Percentiles rank a stretch among this genome's conserved stretches.
phyloP scores from a whole-genome alignment of 2,797 vertebrate genomes.

The Danio choprae region DNA sequence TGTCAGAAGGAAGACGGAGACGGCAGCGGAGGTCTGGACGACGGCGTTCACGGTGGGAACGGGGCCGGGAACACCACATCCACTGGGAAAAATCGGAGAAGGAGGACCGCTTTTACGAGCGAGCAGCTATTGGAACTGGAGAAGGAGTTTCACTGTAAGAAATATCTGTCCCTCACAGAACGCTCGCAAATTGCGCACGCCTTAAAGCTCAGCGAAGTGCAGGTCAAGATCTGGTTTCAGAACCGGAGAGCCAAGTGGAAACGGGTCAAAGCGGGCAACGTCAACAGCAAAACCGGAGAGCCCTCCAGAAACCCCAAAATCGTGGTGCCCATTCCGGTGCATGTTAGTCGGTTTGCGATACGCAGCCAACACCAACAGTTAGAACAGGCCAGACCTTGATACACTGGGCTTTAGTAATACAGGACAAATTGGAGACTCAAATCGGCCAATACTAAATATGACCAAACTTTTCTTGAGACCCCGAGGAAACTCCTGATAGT shows the following conservation, averaged over 20 bases:
- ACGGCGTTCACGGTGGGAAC: conserved; percentile 72
- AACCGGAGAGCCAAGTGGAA: conserved; percentile 98
- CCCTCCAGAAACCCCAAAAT: conserved; percentile 97
- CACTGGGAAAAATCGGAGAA: conserved; percentile 90
- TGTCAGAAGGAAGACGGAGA: conserved; percentile 87
- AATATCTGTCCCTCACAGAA: conserved; percentile 97
- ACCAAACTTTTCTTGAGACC: conserved; percentile 29
- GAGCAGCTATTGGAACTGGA: conserved; percentile 98
- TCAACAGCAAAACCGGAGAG: conserved; percentile 97
- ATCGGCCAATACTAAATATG: conserved; percentile 23
- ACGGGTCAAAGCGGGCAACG: conserved; percentile 96
- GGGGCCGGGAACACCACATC: conserved; percentile 76
- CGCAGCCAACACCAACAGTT: conserved; percentile 98
- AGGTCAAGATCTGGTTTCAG: conserved; percentile 99
- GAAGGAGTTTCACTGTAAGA: conserved; percentile 99
- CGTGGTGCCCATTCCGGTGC: conserved; percentile 97
- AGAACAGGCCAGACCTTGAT: conserved; percentile 92
- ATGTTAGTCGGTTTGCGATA: conserved; percentile 97
- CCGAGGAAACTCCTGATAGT: not conserved
- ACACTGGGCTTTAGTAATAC: not conserved
- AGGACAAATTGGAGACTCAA: conserved; percentile 8
- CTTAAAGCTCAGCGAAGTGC: conserved; percentile 97
- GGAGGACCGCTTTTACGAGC: conserved; percentile 96
- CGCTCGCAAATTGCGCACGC: conserved; percentile 98
- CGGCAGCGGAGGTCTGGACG: conserved; percentile 71